Evolutionary conservation across 2,113 vertebrate species (phyloP).

Genomic region (Motacilla alba): DNA sequence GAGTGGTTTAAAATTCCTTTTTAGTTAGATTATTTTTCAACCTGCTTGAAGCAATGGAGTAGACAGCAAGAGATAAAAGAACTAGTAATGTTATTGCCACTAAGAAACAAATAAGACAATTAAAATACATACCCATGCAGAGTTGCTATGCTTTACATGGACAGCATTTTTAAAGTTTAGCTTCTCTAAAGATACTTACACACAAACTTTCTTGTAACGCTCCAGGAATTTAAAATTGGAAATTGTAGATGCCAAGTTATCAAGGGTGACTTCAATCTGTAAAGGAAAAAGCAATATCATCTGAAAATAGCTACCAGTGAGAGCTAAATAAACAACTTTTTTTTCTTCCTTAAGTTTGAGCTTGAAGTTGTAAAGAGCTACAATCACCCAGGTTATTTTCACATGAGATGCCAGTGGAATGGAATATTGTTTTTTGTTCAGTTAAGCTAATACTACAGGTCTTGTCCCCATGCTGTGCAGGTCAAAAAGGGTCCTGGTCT

Average conservation of each 20-base stretch:
- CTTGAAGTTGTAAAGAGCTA: neutral
- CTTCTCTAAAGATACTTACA: neutral
- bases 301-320: neutral
- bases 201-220: neutral
- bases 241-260: neutral
- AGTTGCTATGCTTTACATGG: neutral
- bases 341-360: neutral
- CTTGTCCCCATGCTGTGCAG: neutral
- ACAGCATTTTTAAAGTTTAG: neutral
- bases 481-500: neutral
- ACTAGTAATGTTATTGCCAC: slow-evolving; percentile 35
- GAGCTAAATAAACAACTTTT: neutral
- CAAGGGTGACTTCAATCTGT: neutral
- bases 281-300: neutral
- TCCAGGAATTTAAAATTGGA: neutral
- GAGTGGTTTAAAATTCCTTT: slow-evolving; percentile 25
- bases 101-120: slow-evolving; percentile 52
- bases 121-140: neutral
- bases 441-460: neutral
- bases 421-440: neutral
- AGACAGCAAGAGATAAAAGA: slow-evolving; percentile 40
- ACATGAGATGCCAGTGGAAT: neutral
- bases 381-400: neutral
- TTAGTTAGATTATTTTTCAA: slow-evolving; percentile 22
- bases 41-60: slow-evolving; percentile 16